phyloP scores from a whole-genome alignment of 2,113 vertebrate species.

The Dinomys branickii region DNA sequence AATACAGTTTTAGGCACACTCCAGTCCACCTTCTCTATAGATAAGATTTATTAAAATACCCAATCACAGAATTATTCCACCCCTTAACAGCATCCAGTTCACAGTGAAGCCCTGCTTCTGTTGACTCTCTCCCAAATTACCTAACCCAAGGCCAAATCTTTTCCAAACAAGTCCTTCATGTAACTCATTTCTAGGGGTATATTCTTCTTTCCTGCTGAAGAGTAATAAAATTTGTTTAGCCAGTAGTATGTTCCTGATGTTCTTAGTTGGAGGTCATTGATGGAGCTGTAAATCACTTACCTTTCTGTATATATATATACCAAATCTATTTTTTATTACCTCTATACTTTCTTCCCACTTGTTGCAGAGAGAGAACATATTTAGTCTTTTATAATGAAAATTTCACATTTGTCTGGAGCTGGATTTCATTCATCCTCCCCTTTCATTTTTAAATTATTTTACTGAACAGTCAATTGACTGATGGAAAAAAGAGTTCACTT shows the following conservation, averaged over 20 bases:
- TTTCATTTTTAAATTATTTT: neutral
- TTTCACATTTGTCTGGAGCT: neutral
- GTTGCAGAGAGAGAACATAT: neutral
- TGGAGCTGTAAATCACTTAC: neutral
- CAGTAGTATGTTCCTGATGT: neutral
- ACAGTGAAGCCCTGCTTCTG: neutral
- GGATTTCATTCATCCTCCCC: neutral
- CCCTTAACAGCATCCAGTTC: neutral
- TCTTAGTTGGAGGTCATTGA: neutral
- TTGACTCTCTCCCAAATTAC: neutral
- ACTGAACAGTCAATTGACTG: neutral
- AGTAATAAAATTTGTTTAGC: neutral
- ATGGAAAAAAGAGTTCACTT: conserved; percentile 35
- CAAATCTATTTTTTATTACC: neutral
- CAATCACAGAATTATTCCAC: neutral
- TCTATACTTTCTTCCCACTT: neutral
- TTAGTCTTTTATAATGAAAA: neutral
- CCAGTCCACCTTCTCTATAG: neutral
- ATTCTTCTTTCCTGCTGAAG: neutral
- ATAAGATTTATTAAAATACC: neutral
- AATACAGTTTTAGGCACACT: neutral
- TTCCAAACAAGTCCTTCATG: neutral
- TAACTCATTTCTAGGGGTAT: neutral
- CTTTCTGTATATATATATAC: neutral
- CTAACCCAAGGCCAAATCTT: neutral